phyloP scores from a whole-genome alignment of 2,113 vertebrate genomes.

The Amphiprion ocellaris region DNA sequence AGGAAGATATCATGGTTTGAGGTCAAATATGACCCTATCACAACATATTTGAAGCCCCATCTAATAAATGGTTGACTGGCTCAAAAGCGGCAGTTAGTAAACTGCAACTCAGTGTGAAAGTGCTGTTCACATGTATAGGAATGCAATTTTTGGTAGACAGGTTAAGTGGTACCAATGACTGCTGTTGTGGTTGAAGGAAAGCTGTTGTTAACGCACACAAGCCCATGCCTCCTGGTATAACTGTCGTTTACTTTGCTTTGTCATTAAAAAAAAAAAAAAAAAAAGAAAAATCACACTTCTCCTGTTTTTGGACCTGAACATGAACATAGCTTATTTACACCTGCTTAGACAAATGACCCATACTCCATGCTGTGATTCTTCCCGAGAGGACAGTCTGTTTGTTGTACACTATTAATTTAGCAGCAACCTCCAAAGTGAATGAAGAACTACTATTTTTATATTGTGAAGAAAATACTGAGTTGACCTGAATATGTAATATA shows the following conservation, averaged over 20 bases:
- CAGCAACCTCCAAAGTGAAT: conserved; percentile 6
- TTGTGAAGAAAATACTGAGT: too few species aligned
- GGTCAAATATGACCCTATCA: too few species aligned
- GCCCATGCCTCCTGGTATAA: not conserved
- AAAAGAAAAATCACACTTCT: conserved; percentile 4
- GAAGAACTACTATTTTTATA: not conserved
- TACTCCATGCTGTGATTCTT: conserved; percentile 1
- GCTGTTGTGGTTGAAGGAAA: not conserved
- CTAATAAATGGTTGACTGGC: too few species aligned
- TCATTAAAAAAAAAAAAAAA: not conserved
- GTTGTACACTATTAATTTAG: conserved; percentile 29
- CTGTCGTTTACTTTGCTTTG: not conserved
- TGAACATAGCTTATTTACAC: conserved; percentile 15
- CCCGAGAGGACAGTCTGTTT: not conserved
- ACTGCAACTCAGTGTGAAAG: too few species aligned
- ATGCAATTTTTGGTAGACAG: too few species aligned
- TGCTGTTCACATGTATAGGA: too few species aligned
- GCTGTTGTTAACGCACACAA: not conserved
- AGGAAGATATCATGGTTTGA: too few species aligned
- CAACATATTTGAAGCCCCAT: too few species aligned
- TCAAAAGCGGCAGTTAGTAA: too few species aligned
- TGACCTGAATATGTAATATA: conserved; percentile 7
- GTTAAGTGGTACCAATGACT: not conserved
- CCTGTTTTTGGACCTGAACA: conserved; percentile 1
- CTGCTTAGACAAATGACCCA: conserved; percentile 22